Evolutionary conservation across 2,888 invertebrate genomes (phyloP).

Genomic region (Pristionchus maxplancki): DNA sequence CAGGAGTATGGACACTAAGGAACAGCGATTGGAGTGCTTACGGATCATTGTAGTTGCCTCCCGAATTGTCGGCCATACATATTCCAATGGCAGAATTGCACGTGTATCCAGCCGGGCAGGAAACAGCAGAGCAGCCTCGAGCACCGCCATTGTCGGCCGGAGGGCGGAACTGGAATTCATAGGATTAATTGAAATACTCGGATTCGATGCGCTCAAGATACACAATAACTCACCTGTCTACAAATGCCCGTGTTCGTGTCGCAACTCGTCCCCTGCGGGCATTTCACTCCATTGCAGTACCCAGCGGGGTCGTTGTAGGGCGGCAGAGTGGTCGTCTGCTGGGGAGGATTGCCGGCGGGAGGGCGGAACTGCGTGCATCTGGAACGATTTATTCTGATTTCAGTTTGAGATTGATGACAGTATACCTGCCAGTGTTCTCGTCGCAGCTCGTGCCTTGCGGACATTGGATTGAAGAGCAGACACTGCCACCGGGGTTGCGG

Average conservation of each 20-base stretch:
- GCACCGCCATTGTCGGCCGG: slow-evolving; percentile 28
- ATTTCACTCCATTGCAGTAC: slow-evolving; percentile 36
- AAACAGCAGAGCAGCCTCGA: not conserved
- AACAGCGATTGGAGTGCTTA: not conserved
- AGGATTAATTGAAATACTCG: not conserved
- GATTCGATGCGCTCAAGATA: not conserved
- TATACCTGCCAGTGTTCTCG: slow-evolving; percentile 47
- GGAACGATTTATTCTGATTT: not conserved
- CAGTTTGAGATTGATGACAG: not conserved
- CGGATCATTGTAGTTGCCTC: slow-evolving; percentile 39
- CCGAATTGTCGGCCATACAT: slow-evolving; percentile 14
- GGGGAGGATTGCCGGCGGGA: slow-evolving; percentile 11
- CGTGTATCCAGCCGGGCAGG: slow-evolving; percentile 4
- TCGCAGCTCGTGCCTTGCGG: slow-evolving; percentile 49
- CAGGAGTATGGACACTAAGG: no score
- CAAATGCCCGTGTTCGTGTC: slow-evolving; percentile 52
- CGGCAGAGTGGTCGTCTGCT: not conserved
- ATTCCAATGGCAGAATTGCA: not conserved
- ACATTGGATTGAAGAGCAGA: not conserved
- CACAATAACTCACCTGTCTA: not conserved
- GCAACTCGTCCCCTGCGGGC: slow-evolving; percentile 49
- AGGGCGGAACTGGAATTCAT: slow-evolving; percentile 31
- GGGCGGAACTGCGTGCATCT: slow-evolving; percentile 47
- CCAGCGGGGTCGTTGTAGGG: not conserved
- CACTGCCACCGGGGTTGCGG: slow-evolving; percentile 3